These are phyloP conservation scores for Antedon bifida DNA, from an alignment of 35 echinoderm and acorn worm species.

Conservation along the genomic window DNA sequence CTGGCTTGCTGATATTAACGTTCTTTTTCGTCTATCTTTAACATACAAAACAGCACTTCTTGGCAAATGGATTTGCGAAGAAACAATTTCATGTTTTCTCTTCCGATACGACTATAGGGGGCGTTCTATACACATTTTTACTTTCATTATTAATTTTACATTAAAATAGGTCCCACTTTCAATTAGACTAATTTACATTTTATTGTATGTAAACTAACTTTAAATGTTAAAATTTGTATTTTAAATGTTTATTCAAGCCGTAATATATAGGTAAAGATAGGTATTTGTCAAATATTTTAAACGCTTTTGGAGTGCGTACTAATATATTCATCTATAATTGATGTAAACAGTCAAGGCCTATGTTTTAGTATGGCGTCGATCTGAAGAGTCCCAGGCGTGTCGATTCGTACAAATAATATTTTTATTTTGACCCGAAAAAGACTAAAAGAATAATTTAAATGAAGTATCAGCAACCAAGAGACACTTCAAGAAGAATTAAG, in stretches of 20 bases:
- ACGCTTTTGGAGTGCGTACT: neutral
- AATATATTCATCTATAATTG: neutral
- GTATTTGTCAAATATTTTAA: neutral
- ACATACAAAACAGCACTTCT: neutral
- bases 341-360: neutral
- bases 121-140: too few relatives aligned
- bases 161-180: too few relatives aligned
- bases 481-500: neutral
- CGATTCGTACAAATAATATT: neutral
- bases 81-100: too few relatives aligned
- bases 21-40: neutral
- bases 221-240: too few relatives aligned
- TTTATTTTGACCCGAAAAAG: neutral
- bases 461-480: neutral
- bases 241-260: neutral
- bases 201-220: too few relatives aligned
- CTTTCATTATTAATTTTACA: too few relatives aligned
- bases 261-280: neutral
- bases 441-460: neutral
- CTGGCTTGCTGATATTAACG: neutral
- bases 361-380: neutral
- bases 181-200: too few relatives aligned
- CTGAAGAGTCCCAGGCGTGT: neutral
- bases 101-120: too few relatives aligned
- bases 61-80: too few relatives aligned